A percentile compares a stretch with the other conserved stretches of the same genome.
These are phyloP conservation scores for Semibalanus balanoides DNA, from an alignment of 1,140 invertebrate species.

Conservation along the genomic window DNA sequence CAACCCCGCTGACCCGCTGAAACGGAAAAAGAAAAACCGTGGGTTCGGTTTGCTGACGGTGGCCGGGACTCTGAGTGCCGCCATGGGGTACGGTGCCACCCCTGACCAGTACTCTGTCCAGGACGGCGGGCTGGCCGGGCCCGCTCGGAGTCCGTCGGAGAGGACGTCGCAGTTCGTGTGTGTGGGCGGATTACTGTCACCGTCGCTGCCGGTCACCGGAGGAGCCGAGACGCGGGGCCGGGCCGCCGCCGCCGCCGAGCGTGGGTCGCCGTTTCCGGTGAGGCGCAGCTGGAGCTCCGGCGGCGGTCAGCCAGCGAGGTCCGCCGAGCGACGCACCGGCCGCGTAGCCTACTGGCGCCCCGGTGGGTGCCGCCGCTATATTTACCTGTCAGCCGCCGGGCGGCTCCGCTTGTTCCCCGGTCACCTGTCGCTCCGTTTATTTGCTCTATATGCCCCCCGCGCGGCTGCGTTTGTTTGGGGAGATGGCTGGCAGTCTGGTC, in stretches of 20 bases:
- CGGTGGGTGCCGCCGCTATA: neutral
- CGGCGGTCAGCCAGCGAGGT: neutral
- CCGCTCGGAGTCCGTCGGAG: neutral
- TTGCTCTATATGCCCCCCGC: neutral
- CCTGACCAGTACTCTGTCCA: neutral
- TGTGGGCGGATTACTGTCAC: neutral
- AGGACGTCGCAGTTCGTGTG: neutral
- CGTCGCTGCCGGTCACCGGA: neutral
- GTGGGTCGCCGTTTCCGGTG: neutral
- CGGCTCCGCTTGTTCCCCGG: neutral
- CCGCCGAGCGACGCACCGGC: too few relatives aligned
- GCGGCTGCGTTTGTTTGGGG: neutral
- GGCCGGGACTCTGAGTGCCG: neutral
- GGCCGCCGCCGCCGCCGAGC: too few relatives aligned
- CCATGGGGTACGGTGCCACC: neutral
- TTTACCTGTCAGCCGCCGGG: neutral
- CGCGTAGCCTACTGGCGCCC: too few relatives aligned
- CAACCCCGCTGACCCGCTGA: too few relatives aligned
- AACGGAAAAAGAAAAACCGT: neutral
- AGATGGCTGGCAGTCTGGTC: neutral
- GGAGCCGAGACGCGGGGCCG: too few relatives aligned
- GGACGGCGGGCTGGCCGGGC: too few relatives aligned
- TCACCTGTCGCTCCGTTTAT: neutral
- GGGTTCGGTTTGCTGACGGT: neutral
- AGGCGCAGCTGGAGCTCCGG: neutral